phyloP scores from a whole-genome alignment of 2,888 invertebrate genomes.

The Nysson spinosus region DNA sequence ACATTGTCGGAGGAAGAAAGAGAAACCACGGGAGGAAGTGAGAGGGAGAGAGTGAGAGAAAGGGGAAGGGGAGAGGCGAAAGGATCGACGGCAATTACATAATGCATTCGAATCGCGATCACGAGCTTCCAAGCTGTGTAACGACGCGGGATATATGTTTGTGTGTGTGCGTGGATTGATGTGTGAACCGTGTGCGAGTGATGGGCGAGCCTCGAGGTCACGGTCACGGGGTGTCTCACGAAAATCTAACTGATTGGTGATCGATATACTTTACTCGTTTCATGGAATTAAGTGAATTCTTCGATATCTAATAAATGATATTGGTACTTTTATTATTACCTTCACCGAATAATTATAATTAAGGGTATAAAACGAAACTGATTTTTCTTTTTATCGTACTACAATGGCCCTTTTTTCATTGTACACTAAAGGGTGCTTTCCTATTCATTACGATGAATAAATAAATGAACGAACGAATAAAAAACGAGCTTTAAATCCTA shows the following conservation, averaged over 20 bases:
- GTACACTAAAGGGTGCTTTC: too few species aligned
- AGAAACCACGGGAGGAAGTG: background rate
- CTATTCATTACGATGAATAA: too few species aligned
- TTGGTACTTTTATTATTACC: too few species aligned
- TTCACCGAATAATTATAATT: too few species aligned
- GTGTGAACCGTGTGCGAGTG: conserved; percentile 3
- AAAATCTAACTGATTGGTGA: conserved; percentile 24
- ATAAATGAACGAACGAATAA: too few species aligned
- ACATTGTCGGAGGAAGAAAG: background rate
- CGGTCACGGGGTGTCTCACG: conserved; percentile 47
- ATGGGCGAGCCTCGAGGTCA: conserved; percentile 58
- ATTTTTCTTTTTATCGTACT: too few species aligned
- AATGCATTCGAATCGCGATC: conserved; percentile 55
- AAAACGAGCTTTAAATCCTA: too few species aligned
- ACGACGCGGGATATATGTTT: background rate
- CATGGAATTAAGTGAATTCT: too few species aligned
- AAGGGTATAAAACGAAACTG: too few species aligned
- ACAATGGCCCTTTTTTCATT: too few species aligned
- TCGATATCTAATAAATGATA: too few species aligned
- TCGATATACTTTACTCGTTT: conserved; percentile 28
- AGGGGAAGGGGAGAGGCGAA: conserved; percentile 10
- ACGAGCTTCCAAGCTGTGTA: conserved; percentile 9
- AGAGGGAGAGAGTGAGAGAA: background rate
- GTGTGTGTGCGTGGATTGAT: background rate
- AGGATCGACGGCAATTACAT: conserved; percentile 57